A percentile compares a stretch with the other conserved stretches of the same genome.
Conservation (phyloP, 2,113 vertebrate genomes). For the Zapornia atra region DNA sequence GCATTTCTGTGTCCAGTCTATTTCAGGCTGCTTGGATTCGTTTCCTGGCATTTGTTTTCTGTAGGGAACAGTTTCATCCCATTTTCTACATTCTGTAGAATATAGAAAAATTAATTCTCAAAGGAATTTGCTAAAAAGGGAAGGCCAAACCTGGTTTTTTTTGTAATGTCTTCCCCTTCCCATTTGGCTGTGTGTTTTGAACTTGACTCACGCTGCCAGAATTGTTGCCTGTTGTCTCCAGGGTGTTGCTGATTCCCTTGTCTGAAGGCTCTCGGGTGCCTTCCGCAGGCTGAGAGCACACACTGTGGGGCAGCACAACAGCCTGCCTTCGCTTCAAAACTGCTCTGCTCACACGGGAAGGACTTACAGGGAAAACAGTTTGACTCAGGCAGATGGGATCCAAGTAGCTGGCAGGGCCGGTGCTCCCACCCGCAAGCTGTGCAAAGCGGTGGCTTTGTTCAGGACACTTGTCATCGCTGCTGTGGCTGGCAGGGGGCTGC, state of each 20-base stretch:
- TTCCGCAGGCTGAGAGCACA: neutral
- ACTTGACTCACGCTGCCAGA: neutral
- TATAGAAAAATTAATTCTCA: neutral
- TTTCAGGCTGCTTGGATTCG: neutral
- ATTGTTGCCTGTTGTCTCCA: neutral
- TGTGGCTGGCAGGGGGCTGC: neutral
- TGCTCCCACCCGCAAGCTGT: neutral
- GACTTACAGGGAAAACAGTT: neutral
- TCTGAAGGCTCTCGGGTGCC: neutral
- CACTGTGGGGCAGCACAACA: neutral
- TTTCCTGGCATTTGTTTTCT: neutral
- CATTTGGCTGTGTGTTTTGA: neutral
- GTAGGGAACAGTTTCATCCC: neutral
- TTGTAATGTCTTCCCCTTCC: neutral
- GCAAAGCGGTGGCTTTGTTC: neutral
- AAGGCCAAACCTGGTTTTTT: neutral
- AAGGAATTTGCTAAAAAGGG: neutral
- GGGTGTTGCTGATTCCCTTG: neutral
- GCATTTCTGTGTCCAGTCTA: rapidly evolving
- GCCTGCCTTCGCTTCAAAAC: neutral
- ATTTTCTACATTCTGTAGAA: neutral
- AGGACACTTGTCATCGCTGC: rapidly evolving
- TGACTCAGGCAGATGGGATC: neutral
- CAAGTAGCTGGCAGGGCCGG: neutral
- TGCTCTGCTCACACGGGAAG: neutral